A percentile compares a stretch with the other conserved stretches of the same genome.
Evolutionary conservation across 2,888 invertebrate species (phyloP).

Genomic region (Drosophila mercatorum): DNA sequence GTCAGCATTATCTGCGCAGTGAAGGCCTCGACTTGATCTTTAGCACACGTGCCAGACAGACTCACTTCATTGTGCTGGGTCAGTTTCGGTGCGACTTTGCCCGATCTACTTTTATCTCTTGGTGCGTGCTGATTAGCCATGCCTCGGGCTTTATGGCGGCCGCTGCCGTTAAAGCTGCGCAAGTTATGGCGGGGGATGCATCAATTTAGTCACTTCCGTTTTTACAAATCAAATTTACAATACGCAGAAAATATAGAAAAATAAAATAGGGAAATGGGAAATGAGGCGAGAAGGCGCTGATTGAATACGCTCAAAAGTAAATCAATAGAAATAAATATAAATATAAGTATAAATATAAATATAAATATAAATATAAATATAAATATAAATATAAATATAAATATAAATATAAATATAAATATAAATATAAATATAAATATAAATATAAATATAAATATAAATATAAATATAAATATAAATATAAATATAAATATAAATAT

Average conservation of each 20-base stretch:
- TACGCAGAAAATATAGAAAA: background rate
- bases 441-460: too few relatives aligned
- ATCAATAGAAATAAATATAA: background rate
- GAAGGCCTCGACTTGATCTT: background rate
- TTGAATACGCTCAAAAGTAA: background rate
- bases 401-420: too few relatives aligned
- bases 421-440: too few relatives aligned
- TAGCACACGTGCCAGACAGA: background rate
- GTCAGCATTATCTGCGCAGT: background rate
- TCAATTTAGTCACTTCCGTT: constrained; percentile 69
- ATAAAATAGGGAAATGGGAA: background rate
- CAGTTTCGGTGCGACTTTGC: constrained; percentile 31
- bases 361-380: background rate
- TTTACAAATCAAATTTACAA: constrained; percentile 25
- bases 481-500: background rate
- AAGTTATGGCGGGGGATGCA: constrained; percentile 55
- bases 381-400: too few relatives aligned
- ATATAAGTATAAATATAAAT: background rate
- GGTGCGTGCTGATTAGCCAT: constrained; percentile 64
- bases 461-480: too few relatives aligned
- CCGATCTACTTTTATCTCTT: constrained; percentile 8
- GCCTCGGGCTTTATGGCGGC: constrained; percentile 32
- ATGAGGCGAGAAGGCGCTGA: background rate
- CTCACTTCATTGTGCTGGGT: constrained; percentile 33
- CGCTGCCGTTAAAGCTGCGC: constrained; percentile 33